Conservation (phyloP, 2,113 vertebrate genomes). For the Chloebia gouldiae region DNA sequence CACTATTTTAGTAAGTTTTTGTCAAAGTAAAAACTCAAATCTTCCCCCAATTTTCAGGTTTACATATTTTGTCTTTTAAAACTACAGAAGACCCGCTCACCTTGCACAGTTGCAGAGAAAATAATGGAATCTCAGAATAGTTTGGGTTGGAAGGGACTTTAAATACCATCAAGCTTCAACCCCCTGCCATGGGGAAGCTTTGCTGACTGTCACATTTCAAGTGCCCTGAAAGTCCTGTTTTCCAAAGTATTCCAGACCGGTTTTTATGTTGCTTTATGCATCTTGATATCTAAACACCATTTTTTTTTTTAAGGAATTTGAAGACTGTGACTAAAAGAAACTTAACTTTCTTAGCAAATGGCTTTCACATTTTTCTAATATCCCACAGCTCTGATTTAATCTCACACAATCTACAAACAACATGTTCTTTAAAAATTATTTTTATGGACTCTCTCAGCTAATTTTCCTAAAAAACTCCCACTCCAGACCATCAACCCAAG, state of each 20-base stretch:
- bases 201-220: background rate
- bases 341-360: background rate
- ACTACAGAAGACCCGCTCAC: background rate
- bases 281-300: background rate
- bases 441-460: background rate
- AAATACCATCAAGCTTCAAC: background rate
- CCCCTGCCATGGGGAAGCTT: background rate
- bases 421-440: background rate
- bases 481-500: background rate
- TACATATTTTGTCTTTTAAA: background rate
- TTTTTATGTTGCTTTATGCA: background rate
- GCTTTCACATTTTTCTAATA: background rate
- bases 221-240: background rate
- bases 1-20: background rate
- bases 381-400: background rate
- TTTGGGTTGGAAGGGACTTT: background rate
- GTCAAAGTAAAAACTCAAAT: background rate
- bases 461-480: constrained; percentile 35
- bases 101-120: background rate
- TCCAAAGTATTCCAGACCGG: background rate
- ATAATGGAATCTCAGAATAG: background rate
- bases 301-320: background rate
- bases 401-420: background rate
- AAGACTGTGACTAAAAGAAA: background rate
- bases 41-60: background rate